Evolutionary conservation across 2,797 vertebrate genomes (phyloP).

Genomic region (Tangara arthus): DNA sequence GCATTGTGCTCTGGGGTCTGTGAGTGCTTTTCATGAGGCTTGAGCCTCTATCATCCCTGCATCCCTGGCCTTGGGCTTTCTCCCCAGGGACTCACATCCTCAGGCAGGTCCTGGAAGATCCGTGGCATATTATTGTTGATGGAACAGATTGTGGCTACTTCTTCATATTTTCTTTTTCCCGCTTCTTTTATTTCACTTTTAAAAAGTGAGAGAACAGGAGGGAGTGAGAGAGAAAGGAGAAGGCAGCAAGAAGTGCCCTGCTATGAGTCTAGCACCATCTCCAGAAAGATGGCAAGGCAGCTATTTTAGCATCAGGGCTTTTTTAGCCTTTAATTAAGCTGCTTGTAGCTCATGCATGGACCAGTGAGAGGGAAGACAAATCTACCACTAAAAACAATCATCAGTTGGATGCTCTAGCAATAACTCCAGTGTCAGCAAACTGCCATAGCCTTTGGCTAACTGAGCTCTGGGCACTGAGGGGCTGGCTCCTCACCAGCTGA

Average conservation of each 20-base stretch:
- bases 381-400: background rate
- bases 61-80: slow-evolving; percentile 15
- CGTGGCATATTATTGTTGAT: background rate
- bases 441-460: background rate
- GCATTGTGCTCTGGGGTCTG: slow-evolving; percentile 26
- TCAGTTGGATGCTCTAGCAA: background rate
- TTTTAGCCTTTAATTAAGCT: slow-evolving; percentile 17
- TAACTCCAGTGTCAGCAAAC: background rate
- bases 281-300: background rate
- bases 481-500: slow-evolving; percentile 5
- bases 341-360: background rate
- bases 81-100: background rate
- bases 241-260: background rate
- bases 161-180: background rate
- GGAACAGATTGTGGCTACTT: background rate
- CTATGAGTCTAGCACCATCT: background rate
- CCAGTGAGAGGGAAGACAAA: background rate
- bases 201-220: background rate
- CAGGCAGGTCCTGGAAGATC: background rate
- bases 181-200: background rate
- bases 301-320: background rate
- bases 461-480: background rate
- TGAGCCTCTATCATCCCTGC: slow-evolving; percentile 1
- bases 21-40: slow-evolving; percentile 27
- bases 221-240: background rate